These are phyloP conservation scores for Leuciscus idus DNA, from an alignment of 2,113 vertebrate genomes.

Conservation along the genomic window DNA sequence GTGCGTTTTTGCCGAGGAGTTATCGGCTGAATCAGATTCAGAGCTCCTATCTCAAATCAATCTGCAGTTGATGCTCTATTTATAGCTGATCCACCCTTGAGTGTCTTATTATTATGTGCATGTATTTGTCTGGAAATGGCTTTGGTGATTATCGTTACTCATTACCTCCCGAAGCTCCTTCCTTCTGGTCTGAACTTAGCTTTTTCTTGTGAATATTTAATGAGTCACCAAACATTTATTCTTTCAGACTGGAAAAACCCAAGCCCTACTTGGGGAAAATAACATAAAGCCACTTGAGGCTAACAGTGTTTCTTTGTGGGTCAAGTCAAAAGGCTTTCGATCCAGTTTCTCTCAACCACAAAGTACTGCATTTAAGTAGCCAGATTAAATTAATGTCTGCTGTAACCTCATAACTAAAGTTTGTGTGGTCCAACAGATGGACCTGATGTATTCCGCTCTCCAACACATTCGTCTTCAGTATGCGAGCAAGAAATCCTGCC, in stretches of 20 bases:
- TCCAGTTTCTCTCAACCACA: neutral
- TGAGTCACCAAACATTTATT: conserved; percentile 21
- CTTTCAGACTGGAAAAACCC: neutral
- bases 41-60: conserved; percentile 47
- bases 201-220: conserved; percentile 54
- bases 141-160: conserved; percentile 58
- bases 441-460: conserved; percentile 20
- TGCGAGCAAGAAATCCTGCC: conserved; percentile 7
- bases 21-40: conserved; percentile 38
- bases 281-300: conserved; percentile 18
- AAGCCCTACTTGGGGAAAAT: conserved; percentile 1
- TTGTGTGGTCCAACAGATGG: conserved; percentile 40
- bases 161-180: conserved; percentile 47
- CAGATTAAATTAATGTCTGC: neutral
- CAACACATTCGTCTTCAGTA: conserved; percentile 36
- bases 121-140: conserved; percentile 54
- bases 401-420: conserved; percentile 22
- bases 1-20: conserved; percentile 2
- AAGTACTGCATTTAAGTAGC: conserved; percentile 13
- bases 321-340: neutral
- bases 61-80: conserved; percentile 54
- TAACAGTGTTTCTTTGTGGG: conserved; percentile 1
- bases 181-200: conserved; percentile 44
- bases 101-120: conserved; percentile 57
- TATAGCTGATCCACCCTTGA: conserved; percentile 57